Conservation (phyloP, 2,113 vertebrate species). For the Orthonyx spaldingii region DNA sequence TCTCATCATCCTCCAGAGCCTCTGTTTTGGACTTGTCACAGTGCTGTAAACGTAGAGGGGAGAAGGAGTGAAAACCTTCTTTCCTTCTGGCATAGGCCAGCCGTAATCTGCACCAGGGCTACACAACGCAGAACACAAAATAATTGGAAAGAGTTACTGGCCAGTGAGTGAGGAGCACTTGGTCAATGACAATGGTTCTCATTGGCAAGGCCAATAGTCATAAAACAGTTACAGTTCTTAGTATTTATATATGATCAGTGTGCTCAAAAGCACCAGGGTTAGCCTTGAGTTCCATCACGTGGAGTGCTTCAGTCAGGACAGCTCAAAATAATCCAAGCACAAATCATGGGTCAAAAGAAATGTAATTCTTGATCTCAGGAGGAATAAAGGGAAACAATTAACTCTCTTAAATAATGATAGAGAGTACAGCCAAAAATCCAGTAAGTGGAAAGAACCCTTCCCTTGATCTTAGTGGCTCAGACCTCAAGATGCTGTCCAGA, state of each 20-base stretch:
- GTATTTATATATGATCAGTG: not conserved
- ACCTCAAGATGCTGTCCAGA: not conserved
- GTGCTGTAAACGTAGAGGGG: slow-evolving; percentile 75
- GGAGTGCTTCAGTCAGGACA: not conserved
- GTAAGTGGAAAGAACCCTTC: not conserved
- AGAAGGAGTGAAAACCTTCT: slow-evolving; percentile 64
- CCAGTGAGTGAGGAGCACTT: not conserved
- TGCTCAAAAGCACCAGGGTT: not conserved
- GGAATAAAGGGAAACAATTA: not conserved
- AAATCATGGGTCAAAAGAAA: not conserved
- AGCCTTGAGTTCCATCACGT: not conserved
- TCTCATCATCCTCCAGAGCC: slow-evolving; percentile 87
- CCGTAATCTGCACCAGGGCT: slow-evolving; percentile 65
- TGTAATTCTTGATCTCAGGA: not conserved
- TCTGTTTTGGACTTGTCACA: slow-evolving; percentile 88
- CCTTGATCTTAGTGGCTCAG: not conserved
- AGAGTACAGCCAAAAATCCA: not conserved
- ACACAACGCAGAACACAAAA: slow-evolving; percentile 66
- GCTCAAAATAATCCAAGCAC: not conserved
- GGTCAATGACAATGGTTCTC: not conserved
- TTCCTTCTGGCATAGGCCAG: slow-evolving; percentile 64
- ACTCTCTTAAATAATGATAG: not conserved
- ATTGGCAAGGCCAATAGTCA: not conserved
- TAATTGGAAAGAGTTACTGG: slow-evolving; percentile 52
- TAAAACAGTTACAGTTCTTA: not conserved